Conservation (phyloP, 2,888 invertebrate species). For the Chrysotoxum bicinctum region DNA sequence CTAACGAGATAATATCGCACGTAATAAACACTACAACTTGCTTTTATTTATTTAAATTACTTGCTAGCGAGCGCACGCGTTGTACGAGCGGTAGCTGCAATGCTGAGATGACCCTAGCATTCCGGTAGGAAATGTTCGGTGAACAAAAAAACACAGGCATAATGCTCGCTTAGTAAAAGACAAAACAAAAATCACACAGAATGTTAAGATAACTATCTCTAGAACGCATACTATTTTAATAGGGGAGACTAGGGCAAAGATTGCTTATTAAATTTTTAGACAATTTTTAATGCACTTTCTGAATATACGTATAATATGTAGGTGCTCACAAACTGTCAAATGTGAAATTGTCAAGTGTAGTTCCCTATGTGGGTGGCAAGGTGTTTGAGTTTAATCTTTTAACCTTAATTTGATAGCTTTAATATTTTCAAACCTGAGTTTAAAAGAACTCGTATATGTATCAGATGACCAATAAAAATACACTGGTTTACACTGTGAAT, state of each 20-base stretch:
- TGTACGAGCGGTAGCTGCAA: not conserved
- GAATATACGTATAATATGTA: too few species aligned
- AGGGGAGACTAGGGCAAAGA: not conserved
- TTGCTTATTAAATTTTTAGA: not conserved
- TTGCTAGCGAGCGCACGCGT: conserved; percentile 10
- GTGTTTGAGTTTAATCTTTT: too few species aligned
- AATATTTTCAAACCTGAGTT: too few species aligned
- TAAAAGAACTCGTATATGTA: too few species aligned
- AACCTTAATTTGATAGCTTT: too few species aligned
- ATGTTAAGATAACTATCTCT: conserved; percentile 8
- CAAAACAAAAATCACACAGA: not conserved
- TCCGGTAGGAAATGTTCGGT: conserved; percentile 2
- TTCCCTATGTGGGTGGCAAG: too few species aligned
- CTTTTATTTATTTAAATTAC: conserved; percentile 4
- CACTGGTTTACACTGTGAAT: too few species aligned
- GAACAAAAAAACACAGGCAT: not conserved
- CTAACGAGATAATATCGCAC: conserved; percentile 27
- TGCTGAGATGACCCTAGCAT: not conserved
- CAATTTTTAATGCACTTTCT: not conserved
- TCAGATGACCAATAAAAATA: too few species aligned
- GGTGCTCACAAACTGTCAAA: too few species aligned
- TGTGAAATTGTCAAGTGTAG: too few species aligned
- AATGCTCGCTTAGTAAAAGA: not conserved
- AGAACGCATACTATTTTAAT: conserved; percentile 1
- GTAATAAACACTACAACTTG: conserved; percentile 8